Evolutionary conservation across 2,888 invertebrate genomes (phyloP).

Genomic region (Dryococelus australis): DNA sequence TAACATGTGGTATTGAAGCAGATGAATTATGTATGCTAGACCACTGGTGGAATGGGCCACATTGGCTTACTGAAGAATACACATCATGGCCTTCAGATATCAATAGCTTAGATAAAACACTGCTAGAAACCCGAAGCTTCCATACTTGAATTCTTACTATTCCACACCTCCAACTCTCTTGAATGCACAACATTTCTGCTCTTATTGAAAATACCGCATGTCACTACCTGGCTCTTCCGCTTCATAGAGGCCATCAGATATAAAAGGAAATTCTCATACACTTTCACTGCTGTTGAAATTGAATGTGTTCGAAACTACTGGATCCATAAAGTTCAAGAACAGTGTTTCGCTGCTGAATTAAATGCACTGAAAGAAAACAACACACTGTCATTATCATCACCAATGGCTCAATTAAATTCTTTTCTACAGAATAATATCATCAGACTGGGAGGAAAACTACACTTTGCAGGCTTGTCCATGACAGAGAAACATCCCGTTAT

Average conservation of each 20-base stretch:
- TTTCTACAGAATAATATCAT: slow-evolving; percentile 5
- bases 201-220: slow-evolving; percentile 22
- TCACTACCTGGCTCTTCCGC: slow-evolving; percentile 2
- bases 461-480: slow-evolving; percentile 5
- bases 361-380: neutral
- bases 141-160: too few relatives aligned
- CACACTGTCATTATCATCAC: neutral
- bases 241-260: neutral
- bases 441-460: neutral
- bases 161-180: too few relatives aligned
- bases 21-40: too few relatives aligned
- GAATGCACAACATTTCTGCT: neutral
- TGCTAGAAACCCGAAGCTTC: neutral
- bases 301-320: neutral
- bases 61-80: too few relatives aligned
- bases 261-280: neutral
- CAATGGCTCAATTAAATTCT: neutral
- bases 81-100: too few relatives aligned
- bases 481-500: neutral
- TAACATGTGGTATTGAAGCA: too few relatives aligned
- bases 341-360: slow-evolving; percentile 22
- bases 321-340: neutral
- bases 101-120: neutral
- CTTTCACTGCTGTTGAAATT: neutral
- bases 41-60: too few relatives aligned